phyloP scores from a whole-genome alignment of 2,888 invertebrate genomes.

The Drosophila affinis region DNA sequence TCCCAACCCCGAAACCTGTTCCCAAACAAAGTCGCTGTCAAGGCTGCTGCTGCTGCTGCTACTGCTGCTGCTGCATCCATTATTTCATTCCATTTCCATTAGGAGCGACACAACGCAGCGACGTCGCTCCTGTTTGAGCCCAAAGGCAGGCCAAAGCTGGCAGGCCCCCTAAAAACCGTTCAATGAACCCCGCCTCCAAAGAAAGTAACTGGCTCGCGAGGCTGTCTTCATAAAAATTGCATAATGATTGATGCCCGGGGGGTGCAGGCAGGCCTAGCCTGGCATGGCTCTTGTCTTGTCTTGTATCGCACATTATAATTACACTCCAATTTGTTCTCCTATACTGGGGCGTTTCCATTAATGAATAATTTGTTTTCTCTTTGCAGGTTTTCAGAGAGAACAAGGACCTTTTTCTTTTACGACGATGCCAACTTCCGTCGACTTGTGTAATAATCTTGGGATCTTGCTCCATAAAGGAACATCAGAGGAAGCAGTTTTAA shows the following conservation, averaged over 20 bases:
- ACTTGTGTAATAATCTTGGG: no score
- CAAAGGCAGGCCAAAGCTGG: constrained; percentile 44
- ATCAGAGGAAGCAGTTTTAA: neutral
- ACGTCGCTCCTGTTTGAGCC: constrained; percentile 57
- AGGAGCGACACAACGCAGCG: constrained; percentile 30
- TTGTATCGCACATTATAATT: constrained; percentile 32
- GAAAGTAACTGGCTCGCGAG: constrained; percentile 24
- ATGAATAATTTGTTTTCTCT: constrained; percentile 21
- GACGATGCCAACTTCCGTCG: neutral
- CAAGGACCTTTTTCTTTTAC: neutral
- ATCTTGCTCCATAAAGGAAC: no score
- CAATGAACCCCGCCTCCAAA: constrained; percentile 62
- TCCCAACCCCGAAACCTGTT: constrained; percentile 61
- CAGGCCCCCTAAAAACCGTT: constrained; percentile 37
- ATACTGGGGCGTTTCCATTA: constrained; percentile 11
- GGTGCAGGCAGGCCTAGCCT: neutral
- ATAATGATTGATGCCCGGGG: constrained; percentile 38
- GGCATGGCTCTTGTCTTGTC: neutral
- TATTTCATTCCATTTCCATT: constrained; percentile 40
- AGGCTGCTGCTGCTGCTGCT: constrained; percentile 18
- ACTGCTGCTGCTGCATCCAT: constrained; percentile 3
- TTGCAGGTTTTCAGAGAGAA: neutral
- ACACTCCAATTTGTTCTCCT: constrained; percentile 15
- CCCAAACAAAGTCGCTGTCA: constrained; percentile 57
- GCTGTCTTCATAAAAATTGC: constrained; percentile 27